phyloP scores from a whole-genome alignment of 2,113 vertebrate species.

The Melanostigma gelatinosum region DNA sequence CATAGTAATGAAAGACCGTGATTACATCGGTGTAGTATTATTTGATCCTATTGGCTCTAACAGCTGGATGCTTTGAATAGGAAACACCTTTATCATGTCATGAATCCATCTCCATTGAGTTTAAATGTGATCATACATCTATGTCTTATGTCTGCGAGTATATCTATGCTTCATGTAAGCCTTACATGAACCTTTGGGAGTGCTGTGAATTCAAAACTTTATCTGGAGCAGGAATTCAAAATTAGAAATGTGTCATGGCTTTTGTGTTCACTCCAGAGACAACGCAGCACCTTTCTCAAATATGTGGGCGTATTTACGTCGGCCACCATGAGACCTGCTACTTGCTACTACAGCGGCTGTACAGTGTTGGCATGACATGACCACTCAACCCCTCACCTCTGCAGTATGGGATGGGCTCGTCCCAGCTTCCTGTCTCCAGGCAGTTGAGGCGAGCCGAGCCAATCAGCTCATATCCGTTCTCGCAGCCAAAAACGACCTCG shows the following conservation, averaged over 20 bases:
- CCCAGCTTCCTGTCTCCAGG: slow-evolving; percentile 89
- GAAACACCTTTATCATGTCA: not conserved
- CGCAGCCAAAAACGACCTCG: slow-evolving; percentile 86
- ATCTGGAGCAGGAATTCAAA: no score
- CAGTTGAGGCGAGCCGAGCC: slow-evolving; percentile 84
- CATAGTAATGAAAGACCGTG: not conserved
- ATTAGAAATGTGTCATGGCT: no score
- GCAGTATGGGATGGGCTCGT: slow-evolving; percentile 83
- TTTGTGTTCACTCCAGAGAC: no score
- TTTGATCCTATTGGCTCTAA: not conserved
- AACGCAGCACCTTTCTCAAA: no score
- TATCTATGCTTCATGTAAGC: not conserved
- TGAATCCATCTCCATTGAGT: not conserved
- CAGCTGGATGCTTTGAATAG: slow-evolving; percentile 1
- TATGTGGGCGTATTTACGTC: no score
- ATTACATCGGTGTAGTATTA: not conserved
- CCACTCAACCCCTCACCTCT: slow-evolving; percentile 82
- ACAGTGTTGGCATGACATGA: slow-evolving; percentile 1
- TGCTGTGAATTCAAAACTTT: no score
- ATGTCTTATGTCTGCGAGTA: no score
- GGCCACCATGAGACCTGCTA: no score
- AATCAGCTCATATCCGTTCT: slow-evolving; percentile 86
- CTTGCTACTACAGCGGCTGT: not conserved
- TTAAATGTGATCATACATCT: not conserved
- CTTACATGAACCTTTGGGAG: not conserved